A percentile compares a stretch with the other conserved stretches of the same genome.
These are phyloP conservation scores for Drosophila villosipedis DNA, from an alignment of 2,888 invertebrate genomes.

Conservation along the genomic window DNA sequence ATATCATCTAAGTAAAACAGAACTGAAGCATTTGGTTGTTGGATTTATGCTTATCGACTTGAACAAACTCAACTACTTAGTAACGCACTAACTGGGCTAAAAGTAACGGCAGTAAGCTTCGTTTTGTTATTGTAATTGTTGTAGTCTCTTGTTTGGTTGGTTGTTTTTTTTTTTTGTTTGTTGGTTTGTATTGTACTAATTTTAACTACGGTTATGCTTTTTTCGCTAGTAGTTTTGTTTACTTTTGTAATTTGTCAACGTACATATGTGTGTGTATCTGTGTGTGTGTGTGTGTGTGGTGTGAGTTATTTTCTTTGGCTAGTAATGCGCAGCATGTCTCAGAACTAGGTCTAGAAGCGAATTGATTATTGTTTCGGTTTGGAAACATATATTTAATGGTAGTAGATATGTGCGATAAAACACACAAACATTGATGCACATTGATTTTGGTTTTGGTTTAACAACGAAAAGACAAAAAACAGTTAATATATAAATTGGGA, in stretches of 20 bases:
- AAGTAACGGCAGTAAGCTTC: constrained; percentile 72
- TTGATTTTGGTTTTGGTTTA: constrained; percentile 22
- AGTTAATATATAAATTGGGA: constrained; percentile 33
- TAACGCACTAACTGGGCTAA: constrained; percentile 73
- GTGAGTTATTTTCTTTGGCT: constrained; percentile 5
- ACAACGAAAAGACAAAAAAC: constrained; percentile 16
- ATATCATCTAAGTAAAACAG: constrained; percentile 67
- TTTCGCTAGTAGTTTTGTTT: constrained; percentile 19
- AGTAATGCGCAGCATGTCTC: constrained; percentile 39
- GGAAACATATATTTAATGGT: constrained; percentile 15
- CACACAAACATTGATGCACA: constrained; percentile 60
- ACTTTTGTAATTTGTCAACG: constrained; percentile 17
- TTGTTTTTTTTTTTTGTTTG: constrained; percentile 31
- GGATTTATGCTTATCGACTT: constrained; percentile 39
- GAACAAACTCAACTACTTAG: constrained; percentile 74
- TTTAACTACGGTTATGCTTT: constrained; percentile 21
- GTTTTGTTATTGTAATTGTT: constrained; percentile 22
- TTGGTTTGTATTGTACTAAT: constrained; percentile 22
- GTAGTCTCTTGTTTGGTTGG: constrained; percentile 35
- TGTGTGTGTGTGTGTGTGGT: constrained; percentile 1
- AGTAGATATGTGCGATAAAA: constrained; percentile 48
- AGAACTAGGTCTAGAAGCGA: constrained; percentile 61
- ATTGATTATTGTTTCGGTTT: constrained; percentile 9
- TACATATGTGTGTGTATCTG: constrained; percentile 17
- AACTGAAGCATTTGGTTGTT: constrained; percentile 63